phyloP scores from a whole-genome alignment of 2,113 vertebrate genomes.

The Ceyx cyanopectus region DNA sequence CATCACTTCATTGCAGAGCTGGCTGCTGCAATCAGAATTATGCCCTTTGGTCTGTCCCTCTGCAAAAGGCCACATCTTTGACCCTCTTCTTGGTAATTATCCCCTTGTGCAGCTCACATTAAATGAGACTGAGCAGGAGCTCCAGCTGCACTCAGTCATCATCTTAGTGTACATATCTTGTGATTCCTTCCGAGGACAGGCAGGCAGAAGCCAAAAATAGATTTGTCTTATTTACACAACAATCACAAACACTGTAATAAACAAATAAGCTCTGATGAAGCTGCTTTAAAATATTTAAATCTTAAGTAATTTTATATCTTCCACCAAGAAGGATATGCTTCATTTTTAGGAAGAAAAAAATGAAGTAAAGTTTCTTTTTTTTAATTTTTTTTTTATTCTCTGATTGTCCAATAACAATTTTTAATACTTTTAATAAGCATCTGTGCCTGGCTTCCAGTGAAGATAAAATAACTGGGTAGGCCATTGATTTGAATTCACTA shows the following conservation, averaged over 20 bases:
- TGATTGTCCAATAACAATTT: neutral
- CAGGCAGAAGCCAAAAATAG: conserved; percentile 43
- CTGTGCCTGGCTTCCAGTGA: neutral
- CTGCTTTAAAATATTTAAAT: conserved; percentile 64
- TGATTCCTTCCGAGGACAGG: conserved; percentile 30
- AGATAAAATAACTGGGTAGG: neutral
- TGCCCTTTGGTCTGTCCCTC: rapidly evolving
- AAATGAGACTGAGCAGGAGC: neutral
- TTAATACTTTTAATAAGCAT: neutral
- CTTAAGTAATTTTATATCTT: conserved; percentile 1
- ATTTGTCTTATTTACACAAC: conserved; percentile 62
- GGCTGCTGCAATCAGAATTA: neutral
- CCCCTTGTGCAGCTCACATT: neutral
- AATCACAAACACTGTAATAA: conserved; percentile 60
- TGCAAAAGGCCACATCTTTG: neutral
- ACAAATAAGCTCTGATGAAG: conserved; percentile 62
- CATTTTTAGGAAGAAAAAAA: too few relatives aligned
- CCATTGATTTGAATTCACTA: neutral
- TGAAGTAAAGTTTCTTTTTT: too few relatives aligned
- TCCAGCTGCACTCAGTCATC: conserved; percentile 49
- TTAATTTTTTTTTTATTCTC: neutral
- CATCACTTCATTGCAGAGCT: conserved; percentile 2
- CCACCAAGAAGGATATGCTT: neutral
- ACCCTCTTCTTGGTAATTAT: conserved; percentile 29
- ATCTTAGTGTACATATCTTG: neutral